Conservation (phyloP, 2,888 invertebrate genomes). For the Polietes domitor region DNA sequence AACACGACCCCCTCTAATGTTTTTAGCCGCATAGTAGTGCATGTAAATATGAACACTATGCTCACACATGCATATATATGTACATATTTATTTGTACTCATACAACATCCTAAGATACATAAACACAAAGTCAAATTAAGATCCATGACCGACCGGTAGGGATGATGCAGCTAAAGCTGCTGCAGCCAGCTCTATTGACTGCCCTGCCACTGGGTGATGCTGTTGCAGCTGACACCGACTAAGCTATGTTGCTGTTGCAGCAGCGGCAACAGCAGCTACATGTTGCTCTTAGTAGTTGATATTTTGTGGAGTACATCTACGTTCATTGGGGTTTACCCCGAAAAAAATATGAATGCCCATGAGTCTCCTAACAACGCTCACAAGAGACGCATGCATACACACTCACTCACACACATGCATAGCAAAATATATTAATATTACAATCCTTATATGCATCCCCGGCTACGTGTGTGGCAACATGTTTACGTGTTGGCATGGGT, state of each 20-base stretch:
- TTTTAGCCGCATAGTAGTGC: no score
- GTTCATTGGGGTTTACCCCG: constrained; percentile 30
- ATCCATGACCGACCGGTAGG: constrained; percentile 21
- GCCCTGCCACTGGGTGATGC: not conserved
- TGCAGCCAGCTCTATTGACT: not conserved
- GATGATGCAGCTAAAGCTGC: not conserved
- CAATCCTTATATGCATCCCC: not conserved
- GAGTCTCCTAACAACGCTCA: constrained; percentile 20
- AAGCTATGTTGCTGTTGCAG: not conserved
- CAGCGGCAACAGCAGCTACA: not conserved
- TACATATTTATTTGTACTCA: not conserved
- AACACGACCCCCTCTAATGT: no score
- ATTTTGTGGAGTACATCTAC: not conserved
- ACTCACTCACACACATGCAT: constrained; percentile 3
- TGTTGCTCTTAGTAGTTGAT: constrained; percentile 19
- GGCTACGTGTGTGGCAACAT: not conserved
- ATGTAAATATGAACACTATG: no score
- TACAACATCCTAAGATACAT: constrained; percentile 7
- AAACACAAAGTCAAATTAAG: constrained; percentile 34
- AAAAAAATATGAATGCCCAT: constrained; percentile 12
- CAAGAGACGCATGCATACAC: not conserved
- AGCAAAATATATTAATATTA: constrained; percentile 5
- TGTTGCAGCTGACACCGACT: not conserved
- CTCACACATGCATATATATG: not conserved
- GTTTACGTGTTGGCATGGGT: constrained; percentile 4